Conservation (phyloP, 1,140 invertebrate species). For the Pseudachorutes palmiensis region DNA sequence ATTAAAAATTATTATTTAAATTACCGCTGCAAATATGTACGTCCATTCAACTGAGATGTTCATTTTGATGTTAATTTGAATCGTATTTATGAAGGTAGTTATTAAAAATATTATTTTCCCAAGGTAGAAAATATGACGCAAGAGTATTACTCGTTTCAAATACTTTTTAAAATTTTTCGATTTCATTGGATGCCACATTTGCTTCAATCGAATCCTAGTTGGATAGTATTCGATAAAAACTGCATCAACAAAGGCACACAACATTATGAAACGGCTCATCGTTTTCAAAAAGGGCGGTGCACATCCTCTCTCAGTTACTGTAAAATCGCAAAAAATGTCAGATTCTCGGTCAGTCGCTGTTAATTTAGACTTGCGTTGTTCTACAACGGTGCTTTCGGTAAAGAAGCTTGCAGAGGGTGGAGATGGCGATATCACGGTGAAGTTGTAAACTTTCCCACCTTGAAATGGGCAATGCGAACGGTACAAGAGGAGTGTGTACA, state of each 20-base stretch:
- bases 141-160: background rate
- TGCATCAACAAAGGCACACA: background rate
- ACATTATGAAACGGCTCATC: background rate
- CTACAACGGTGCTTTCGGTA: background rate
- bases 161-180: background rate
- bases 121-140: background rate
- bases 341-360: background rate
- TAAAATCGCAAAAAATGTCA: background rate
- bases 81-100: background rate
- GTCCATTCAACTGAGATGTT: background rate
- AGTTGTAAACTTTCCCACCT: background rate
- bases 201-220: background rate
- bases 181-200: slow-evolving; percentile 14
- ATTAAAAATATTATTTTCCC: background rate
- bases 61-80: background rate
- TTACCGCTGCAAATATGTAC: slow-evolving; percentile 13
- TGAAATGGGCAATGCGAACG: slow-evolving; percentile 1
- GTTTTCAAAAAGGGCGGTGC: background rate
- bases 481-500: background rate
- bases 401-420: background rate
- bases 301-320: background rate
- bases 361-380: background rate
- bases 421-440: background rate
- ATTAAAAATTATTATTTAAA: background rate
- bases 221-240: slow-evolving; percentile 3